Base-by-base conservation (phyloP, 2,113 vertebrate species). In the Eolophus roseicapilla region DNA sequence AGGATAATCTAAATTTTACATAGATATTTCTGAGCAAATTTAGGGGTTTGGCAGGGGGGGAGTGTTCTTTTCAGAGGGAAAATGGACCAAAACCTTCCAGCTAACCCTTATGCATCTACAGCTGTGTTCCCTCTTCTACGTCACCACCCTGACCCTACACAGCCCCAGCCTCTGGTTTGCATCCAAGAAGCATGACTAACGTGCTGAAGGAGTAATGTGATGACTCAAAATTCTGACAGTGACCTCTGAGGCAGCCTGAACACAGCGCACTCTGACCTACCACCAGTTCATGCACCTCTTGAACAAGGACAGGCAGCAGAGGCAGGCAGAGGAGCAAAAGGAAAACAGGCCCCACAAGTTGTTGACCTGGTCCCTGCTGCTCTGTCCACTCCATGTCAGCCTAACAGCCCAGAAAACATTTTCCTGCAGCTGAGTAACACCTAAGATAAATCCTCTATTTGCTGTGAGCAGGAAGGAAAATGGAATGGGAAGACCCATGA, bases 161-260 rank as follows among this genome's bases (percentile, higher is more conserved):
- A 89, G 81, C n/a, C 78, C 46, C 75, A 77, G 18, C 28, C 89
- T 60, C 59, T 2, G 2, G 15, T 63, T 13, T 76, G 68, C 60
- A 88, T 80, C 52, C 93, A 75, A 86, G 39, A 68, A 91, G 41
- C 17, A 80, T 73, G 80, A 94, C 55, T 92, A 80, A 88, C 0
- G 0, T 64, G 24, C 46, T 64, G 60, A 60, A 82, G 52, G 29
- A 93, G 52, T 11, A 68, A 81, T 4, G 29, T 44, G 29, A 60
- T 81, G 78, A 86, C 64, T 88, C 62, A 46, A 43, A 82, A 55
- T n/a, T 23, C 80, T 57, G 73, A 86, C 39, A 75, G 27, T 52
- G 55, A 75, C 35, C 28, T 79, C 80, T 71, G 55, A 68, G 80
- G 52, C 5, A 13, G 41, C 47, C 49, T 13, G 28, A 41, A 49